These are phyloP conservation scores for Drosophila vallismaia DNA, from an alignment of 2,888 invertebrate species.

Conservation along the genomic window DNA sequence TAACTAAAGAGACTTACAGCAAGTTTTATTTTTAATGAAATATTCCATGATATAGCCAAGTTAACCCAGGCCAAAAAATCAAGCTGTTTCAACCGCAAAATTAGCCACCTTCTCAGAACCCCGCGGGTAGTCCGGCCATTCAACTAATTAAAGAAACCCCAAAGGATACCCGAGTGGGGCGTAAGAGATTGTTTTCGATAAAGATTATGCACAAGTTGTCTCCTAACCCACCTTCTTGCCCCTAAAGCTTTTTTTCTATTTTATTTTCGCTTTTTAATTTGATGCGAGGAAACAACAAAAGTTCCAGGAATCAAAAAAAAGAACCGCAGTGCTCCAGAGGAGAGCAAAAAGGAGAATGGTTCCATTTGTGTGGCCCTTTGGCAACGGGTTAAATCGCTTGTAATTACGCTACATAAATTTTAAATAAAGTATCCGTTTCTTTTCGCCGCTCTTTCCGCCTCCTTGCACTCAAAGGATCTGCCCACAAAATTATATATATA, in stretches of 20 bases:
- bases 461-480: slow-evolving; percentile 45
- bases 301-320: slow-evolving; percentile 14
- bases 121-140: slow-evolving; percentile 16
- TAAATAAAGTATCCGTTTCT: slow-evolving; percentile 79
- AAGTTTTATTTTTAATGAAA: background rate
- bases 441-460: slow-evolving; percentile 64
- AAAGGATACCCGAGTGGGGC: slow-evolving; percentile 23
- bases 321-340: slow-evolving; percentile 1
- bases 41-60: background rate
- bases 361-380: slow-evolving; percentile 34
- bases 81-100: slow-evolving; percentile 13
- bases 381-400: slow-evolving; percentile 79
- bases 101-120: background rate
- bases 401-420: slow-evolving; percentile 80
- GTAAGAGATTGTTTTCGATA: slow-evolving; percentile 67
- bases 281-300: slow-evolving; percentile 33
- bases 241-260: slow-evolving; percentile 26
- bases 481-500: slow-evolving; percentile 18
- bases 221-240: slow-evolving; percentile 1
- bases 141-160: slow-evolving; percentile 60
- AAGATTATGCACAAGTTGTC: slow-evolving; percentile 71
- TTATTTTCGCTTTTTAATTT: slow-evolving; percentile 47
- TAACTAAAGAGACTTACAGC: background rate
- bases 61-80: background rate
- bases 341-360: slow-evolving; percentile 10